Conservation (phyloP, 2,113 vertebrate genomes). For the Sclerurus mexicanus region DNA sequence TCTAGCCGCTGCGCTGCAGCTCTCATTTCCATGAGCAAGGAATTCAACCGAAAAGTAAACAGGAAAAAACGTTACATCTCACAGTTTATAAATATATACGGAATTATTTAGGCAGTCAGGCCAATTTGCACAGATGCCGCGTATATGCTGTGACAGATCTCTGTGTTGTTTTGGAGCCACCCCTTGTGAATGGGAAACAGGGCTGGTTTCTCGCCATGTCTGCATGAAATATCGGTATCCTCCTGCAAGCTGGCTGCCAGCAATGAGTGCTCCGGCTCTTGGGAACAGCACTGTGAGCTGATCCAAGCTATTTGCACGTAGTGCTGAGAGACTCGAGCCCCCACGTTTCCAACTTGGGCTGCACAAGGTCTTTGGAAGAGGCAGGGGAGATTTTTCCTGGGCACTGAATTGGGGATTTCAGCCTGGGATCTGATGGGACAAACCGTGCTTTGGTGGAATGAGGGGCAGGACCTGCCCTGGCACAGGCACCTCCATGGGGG, state of each 20-base stretch:
- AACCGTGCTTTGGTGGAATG: accelerated
- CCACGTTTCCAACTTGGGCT: background rate
- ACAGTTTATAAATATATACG: constrained; percentile 63
- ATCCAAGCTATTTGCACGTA: constrained; percentile 47
- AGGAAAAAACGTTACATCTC: constrained; percentile 70
- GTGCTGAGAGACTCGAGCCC: background rate
- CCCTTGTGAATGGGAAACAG: constrained; percentile 39
- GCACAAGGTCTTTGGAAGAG: background rate
- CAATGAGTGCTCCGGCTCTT: background rate
- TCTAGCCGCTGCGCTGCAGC: constrained; percentile 50
- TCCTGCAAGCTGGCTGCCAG: constrained; percentile 56
- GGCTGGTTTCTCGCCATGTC: constrained; percentile 40
- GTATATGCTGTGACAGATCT: constrained; percentile 49
- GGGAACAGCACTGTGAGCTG: constrained; percentile 33
- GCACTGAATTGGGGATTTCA: background rate
- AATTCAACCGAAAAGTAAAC: constrained; percentile 75
- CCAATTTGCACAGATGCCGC: constrained; percentile 60
- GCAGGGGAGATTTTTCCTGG: background rate
- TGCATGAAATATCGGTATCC: constrained; percentile 20
- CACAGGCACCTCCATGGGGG: accelerated
- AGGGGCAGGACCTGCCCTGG: background rate
- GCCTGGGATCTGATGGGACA: background rate
- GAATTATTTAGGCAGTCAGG: constrained; percentile 59
- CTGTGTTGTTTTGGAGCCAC: constrained; percentile 29
- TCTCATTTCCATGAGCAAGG: constrained; percentile 65